phyloP scores from a whole-genome alignment of 2,888 invertebrate genomes.

The Torymus tubicola region DNA sequence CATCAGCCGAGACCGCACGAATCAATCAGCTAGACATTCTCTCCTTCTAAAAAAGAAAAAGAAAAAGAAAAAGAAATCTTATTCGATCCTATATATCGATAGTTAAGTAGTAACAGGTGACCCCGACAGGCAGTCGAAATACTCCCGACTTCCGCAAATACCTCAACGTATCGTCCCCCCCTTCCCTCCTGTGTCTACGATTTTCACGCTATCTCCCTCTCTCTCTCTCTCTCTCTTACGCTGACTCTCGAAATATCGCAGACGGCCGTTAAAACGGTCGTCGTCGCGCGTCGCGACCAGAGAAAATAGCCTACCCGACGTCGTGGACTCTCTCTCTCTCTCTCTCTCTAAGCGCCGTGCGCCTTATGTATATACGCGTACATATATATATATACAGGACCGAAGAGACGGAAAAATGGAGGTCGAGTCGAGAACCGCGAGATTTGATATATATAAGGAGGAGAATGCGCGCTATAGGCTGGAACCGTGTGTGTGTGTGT shows the following conservation, averaged over 20 bases:
- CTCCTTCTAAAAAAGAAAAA: too few species aligned
- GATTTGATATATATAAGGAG: conserved; percentile 36
- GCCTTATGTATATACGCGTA: conserved; percentile 64
- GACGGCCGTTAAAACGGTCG: conserved; percentile 71
- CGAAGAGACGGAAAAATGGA: conserved; percentile 61
- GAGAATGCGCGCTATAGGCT: conserved; percentile 25
- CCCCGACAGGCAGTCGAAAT: too few species aligned
- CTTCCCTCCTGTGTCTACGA: neutral
- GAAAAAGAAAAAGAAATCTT: too few species aligned
- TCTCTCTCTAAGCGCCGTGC: conserved; percentile 25
- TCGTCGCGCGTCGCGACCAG: neutral
- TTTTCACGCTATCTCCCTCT: neutral
- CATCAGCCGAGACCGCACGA: too few species aligned
- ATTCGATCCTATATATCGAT: too few species aligned
- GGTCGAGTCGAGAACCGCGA: conserved; percentile 41
- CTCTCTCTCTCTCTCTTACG: conserved; percentile 22
- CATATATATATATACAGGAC: too few species aligned
- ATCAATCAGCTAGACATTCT: too few species aligned
- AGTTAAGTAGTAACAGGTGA: too few species aligned
- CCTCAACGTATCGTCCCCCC: neutral
- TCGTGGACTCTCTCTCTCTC: neutral
- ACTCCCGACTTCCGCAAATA: too few species aligned
- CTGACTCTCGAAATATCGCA: conserved; percentile 72
- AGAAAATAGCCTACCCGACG: neutral
- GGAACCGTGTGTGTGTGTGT: neutral